Evolutionary conservation across 2,888 invertebrate species (phyloP), one percentile per base, ranked within the genome.

Genomic region (Listrodromus nycthemerus): DNA sequence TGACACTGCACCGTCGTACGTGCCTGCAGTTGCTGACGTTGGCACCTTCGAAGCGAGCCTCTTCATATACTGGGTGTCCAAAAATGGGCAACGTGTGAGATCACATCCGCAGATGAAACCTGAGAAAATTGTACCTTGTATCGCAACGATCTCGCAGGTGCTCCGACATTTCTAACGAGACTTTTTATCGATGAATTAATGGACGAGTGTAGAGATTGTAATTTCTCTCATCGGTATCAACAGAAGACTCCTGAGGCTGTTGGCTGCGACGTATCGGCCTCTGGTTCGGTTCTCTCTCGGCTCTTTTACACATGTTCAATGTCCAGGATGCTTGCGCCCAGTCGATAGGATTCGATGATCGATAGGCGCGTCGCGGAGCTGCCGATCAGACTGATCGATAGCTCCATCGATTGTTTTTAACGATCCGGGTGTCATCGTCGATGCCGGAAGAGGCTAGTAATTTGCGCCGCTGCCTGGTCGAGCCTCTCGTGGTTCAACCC

Each of bases 301-400:
- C 52, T 70, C 52, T 50, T 48, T 70, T 70, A 30, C 48, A 70
- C 48, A 52, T 70, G 52, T 45, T 19, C 52, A 10, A 16, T 52
- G 24, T 3, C 55, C 61, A 37, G 21, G 27, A 21, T 30, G 30
- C 6, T 58, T 61, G 69, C 82, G 84, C 24, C 21, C 4, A 24
- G 13, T 21, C 74, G 79, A 69, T 74, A 74, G 73, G 6, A 52
- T 27, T 48, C 61, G 61, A 61, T 61, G 61, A 61, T 61, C 61
- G 61, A 61, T 61, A 61, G 61, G 30, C 61, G 61, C 30, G 30
- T 16, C 2, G 30, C 2, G 30, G 27, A 61, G 58, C 30, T 61
- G 61, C 52, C 21, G 86, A 88, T 89, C 87, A 85, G 88, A 89
- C 87, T 87, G 87, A 90, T 88, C 87, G 88, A 69, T 58, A 67